Base-by-base conservation (phyloP, 2,797 vertebrate genomes). In the Myotis myotis region DNA sequence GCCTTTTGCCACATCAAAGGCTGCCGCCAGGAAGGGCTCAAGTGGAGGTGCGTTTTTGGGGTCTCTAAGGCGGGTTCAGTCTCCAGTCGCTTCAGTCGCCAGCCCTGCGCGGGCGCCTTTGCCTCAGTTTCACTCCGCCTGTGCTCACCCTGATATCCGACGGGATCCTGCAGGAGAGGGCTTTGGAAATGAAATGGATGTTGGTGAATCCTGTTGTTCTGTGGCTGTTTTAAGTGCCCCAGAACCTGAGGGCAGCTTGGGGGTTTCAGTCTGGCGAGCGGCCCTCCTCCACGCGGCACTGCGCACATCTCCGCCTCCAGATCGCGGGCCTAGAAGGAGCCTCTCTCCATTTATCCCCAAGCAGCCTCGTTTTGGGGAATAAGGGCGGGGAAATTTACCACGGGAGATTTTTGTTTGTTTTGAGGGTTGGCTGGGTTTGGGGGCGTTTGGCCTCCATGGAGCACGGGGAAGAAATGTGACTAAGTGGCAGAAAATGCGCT, bases 341-440 rank as follows among this genome's bases (percentile, higher is more conserved):
- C 33, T n/a, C 23, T n/a, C 20, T 6, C 20, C 33, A 4, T 64
- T 62, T 28, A n/a, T 38, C 70, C 49, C 82, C 16, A 13, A 2
- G 49, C 79, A 9, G 33, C 51, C 51, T 81, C 25, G n/a, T 72
- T 81, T 82, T 16, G 3, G 60, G 25, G 78, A 33, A 30, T 23
- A 16, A 51, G 49, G 86, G 70, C 6, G 5, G 79, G 87, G 76
- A 81, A 30, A 55, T 80, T 78, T 83, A 81, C 62, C 71, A 49
- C 53, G 86, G 75, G 30, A 86, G 68, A 57, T 75, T 93, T 85
- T 51, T 92, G 84, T 95, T 93, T 96, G 78, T 96, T 92, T 84
- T 16, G 1, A 78, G 82, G 74, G 80, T 93, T 94, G 87, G 95
- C 85, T 25, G 79, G 66, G 9, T 44, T 94, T 92, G 66, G 93